Evolutionary conservation across 2,797 vertebrate species (phyloP), one percentile per base, ranked within the genome.

Genomic region (Balearica regulorum): DNA sequence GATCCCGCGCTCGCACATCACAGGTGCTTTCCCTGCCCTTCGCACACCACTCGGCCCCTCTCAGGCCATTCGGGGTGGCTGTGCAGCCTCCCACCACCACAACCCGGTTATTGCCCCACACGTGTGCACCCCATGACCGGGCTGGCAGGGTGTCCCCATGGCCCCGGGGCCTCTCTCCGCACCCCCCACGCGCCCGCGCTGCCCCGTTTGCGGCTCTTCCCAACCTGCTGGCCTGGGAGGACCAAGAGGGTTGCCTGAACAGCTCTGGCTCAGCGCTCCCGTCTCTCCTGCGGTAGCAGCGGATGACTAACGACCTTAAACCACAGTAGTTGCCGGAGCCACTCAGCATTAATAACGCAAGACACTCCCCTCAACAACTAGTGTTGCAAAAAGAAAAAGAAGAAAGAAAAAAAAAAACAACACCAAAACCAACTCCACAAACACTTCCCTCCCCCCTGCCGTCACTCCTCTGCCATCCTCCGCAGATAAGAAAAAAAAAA

Each of bases 311-410:
- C 65, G 69, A 91, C 89, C 85, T 90, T 65, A 90, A 96, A 83
- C 60, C 92, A 35, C 94, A 85, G 87, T 0, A n/a, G 33, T 0
- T 89, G 75, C 72, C 5, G 17, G 89, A 96, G 87, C 89, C 85
- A 51, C 82, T 94, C 94, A 93, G 96, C 90, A n/a, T 89, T 87
- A 91, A 37, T 37, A 96, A 94, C 54, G 8, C 82, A 89, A 93
- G 94, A 95, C 94, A 95, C 96, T 91, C 94, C 90, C 94, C 91
- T 90, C 55, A 89, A 87, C 48, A 92, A 87, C 69, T 51, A 62
- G 64, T 37, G 58, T 77, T 90, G 89, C 94, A 41, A 33, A 76
- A 68, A n/a, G 54, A 13, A 17, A 22, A 13, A 37, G 10, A 82
- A 44, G n/a, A 46, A 33, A 41, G 4, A 6, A 18, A 25, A 53